Evolutionary conservation across 2,797 vertebrate genomes (phyloP).

Genomic region (Serranus cabrilla): DNA sequence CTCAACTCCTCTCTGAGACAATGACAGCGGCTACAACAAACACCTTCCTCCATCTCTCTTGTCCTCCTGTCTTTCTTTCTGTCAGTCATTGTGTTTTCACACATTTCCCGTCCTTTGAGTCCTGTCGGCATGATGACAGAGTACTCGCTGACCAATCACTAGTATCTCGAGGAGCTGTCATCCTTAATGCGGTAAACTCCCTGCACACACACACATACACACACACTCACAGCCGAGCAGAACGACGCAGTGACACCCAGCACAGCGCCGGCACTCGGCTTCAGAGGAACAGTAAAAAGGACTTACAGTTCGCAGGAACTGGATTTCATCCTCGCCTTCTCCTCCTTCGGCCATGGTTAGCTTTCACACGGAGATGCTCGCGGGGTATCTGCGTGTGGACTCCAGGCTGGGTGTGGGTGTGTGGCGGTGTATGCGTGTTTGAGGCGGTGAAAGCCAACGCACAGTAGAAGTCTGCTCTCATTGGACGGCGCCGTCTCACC

Average conservation of each 20-base stretch:
- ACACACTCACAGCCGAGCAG: background rate
- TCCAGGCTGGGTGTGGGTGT: slow-evolving; percentile 6
- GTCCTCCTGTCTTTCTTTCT: background rate
- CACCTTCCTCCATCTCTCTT: background rate
- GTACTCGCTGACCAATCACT: slow-evolving; percentile 47
- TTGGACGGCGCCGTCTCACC: slow-evolving; percentile 59
- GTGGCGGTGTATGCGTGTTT: slow-evolving; percentile 7
- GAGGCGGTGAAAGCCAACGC: slow-evolving; percentile 15
- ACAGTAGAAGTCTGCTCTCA: slow-evolving; percentile 28
- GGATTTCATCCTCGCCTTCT: slow-evolving; percentile 87
- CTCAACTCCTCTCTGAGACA: slow-evolving; percentile 26
- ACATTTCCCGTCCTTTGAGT: background rate
- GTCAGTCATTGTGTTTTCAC: background rate
- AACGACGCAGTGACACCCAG: slow-evolving; percentile 39
- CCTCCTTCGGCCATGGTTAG: slow-evolving; percentile 85
- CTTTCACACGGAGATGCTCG: slow-evolving; percentile 52
- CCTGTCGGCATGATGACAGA: slow-evolving; percentile 35
- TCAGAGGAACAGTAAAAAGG: background rate
- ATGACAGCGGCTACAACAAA: slow-evolving; percentile 2
- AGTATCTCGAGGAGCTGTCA: slow-evolving; percentile 54
- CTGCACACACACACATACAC: slow-evolving; percentile 27
- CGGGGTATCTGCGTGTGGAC: slow-evolving; percentile 26
- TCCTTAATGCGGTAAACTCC: slow-evolving; percentile 77
- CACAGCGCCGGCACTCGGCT: background rate
- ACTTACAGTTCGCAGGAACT: slow-evolving; percentile 88